Conservation (phyloP, 2,113 vertebrate genomes). For the Mesoclemmys tuberculata region DNA sequence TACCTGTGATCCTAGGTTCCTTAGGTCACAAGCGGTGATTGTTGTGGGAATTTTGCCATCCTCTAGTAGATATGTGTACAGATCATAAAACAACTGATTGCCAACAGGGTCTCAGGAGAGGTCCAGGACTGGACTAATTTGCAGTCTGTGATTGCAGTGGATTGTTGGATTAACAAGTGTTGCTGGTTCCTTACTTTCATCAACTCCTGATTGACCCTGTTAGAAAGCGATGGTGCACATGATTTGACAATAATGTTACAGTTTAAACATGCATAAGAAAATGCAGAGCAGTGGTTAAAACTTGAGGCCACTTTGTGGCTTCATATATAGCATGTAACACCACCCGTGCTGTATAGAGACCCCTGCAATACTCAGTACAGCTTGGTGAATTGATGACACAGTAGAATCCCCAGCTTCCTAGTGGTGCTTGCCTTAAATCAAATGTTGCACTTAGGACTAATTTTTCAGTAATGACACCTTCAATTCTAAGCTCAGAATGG, state of each 20-base stretch:
- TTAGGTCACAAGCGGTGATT: constrained; percentile 37
- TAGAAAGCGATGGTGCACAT: background rate
- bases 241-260: background rate
- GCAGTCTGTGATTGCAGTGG: background rate
- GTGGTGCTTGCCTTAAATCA: background rate
- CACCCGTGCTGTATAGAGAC: too few species aligned
- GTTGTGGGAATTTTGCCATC: background rate
- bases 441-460: background rate
- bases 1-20: constrained; percentile 12
- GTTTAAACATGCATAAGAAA: background rate
- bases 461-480: background rate
- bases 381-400: background rate
- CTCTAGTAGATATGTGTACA: background rate
- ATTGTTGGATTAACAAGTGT: background rate
- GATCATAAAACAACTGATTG: background rate
- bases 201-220: background rate
- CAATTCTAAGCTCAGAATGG: too few species aligned
- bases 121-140: background rate
- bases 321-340: background rate
- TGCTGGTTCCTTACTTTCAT: background rate
- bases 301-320: background rate
- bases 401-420: background rate
- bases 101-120: background rate
- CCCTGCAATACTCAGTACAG: background rate
- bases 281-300: background rate